Evolutionary conservation across 2,888 invertebrate genomes (phyloP), one percentile per base, ranked within the genome.

Genomic region (Diadegma fenestrale): DNA sequence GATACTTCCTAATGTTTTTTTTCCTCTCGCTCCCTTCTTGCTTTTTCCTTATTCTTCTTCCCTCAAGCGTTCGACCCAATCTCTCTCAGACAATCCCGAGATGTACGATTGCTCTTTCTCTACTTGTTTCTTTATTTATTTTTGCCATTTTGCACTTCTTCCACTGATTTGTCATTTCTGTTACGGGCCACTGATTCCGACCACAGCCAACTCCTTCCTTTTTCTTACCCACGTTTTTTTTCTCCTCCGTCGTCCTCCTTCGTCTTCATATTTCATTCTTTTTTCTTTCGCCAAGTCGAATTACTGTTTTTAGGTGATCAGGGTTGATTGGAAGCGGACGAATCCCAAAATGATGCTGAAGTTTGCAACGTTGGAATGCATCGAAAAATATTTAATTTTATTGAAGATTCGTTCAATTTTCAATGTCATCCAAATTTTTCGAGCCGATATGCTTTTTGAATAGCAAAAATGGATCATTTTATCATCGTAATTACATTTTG

Each of bases 81-180:
- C 43, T 94, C 93, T 93, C 92, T 86, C 83, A 72, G 54, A 73
- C 73, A 58, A 41, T 58, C 73, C 54, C 22, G 41, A 19, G 41
- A 54, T 48, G 37, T 22, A 22, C 45, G 48, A 66, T 73, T 58
- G 26, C 61, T 69, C 58, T 61, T 45, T 45, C 69, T 45, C 33
- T 75, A 68, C 64, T 66, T 75, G 64, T 45, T 45, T 61, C 33
- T 66, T 41, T 66, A 5, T 66, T 41, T 66, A 5, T 79, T 79
- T 41, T 79, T 61, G n/a, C 10, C 63, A 58, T 80, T 68, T 54
- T 37, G 68, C 33, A 63, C 43, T 69, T 69, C 51, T 73, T 58
- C 43, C 30, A 37, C 66, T 64, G 63, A 75, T 75, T 75, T 75
- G 41, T 37, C 73, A 63, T 61, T 33, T 75, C 43, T 26, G 43